Evolutionary conservation across 2,888 invertebrate species (phyloP), one percentile per base, ranked within the genome.

Genomic region (Cheilosia variabilis): DNA sequence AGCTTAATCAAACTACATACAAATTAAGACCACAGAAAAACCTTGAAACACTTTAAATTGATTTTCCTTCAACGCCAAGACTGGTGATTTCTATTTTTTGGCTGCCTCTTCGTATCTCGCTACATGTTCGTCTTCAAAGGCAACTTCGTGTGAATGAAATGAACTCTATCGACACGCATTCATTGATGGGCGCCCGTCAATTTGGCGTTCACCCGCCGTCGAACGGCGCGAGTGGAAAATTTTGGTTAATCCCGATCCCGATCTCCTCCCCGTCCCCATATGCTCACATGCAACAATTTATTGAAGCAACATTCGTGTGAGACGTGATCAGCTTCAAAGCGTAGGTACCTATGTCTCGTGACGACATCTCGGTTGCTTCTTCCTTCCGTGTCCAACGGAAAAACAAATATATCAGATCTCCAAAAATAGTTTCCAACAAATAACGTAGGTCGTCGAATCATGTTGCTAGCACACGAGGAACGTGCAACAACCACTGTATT

Each of bases 341-440:
- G 24, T n/a, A 22, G 1, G 2, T 27, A 53, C 27, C 9, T 57
- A 53, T 17, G 19, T 66, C 72, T 52, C 79, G 65, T 72, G 71
- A 65, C 45, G 17, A 15, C 19, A 27, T 37, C 66, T 10, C 15
- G 31, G n/a, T 66, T 57, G 27, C 0, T 27, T 27, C 27, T 27
- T 27, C 45, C 7, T 58, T 75, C 75, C 66, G 58, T 76, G 7
- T 57, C 22, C 10, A 47, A 55, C 0, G n/a, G 53, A 62, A 27
- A 9, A 31, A 43, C 24, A 19, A 37, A 45, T 31, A 9, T 9
- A 2, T 17, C 45, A 2, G 13, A 34, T 24, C 58, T 60, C 31
- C 45, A 65, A 76, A 77, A 71, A 78, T 83, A 83, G 72, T 75
- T 58, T 47, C 57, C 79, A 84, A 84, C 79, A 83, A 83, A 68